phyloP scores from a whole-genome alignment of 2,797 vertebrate genomes.

The Acanthurus tractus region DNA sequence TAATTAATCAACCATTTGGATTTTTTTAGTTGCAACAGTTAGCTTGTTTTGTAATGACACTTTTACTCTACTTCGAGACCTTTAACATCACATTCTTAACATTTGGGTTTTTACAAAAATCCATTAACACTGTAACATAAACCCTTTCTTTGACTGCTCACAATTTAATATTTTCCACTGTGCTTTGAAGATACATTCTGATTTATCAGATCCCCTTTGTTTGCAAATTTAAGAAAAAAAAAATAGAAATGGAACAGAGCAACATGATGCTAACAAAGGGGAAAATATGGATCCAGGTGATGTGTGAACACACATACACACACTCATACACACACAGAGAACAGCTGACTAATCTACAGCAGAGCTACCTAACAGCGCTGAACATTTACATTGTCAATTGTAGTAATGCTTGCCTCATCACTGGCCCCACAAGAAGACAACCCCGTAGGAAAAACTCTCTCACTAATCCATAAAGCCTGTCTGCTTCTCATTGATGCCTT shows the following conservation, averaged over 20 bases:
- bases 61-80: neutral
- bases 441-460: conserved; percentile 1
- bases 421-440: conserved; percentile 30
- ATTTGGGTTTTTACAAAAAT: neutral
- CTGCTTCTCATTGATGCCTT: conserved; percentile 34
- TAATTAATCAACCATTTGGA: conserved; percentile 17
- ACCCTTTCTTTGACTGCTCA: neutral
- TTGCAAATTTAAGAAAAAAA: neutral
- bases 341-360: conserved; percentile 2
- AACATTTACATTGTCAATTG: conserved; percentile 9
- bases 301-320: neutral
- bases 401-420: conserved; percentile 17
- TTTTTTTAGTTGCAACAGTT: neutral
- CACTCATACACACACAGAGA: neutral
- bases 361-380: neutral
- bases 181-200: neutral
- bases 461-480: conserved; percentile 45
- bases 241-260: neutral
- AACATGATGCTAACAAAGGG: neutral
- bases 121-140: neutral
- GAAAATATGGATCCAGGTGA: conserved; percentile 5
- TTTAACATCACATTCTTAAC: neutral
- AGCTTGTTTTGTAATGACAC: neutral
- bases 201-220: neutral
- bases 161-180: neutral